A percentile compares a stretch with the other conserved stretches of the same genome.
phyloP scores from a whole-genome alignment of 2,113 vertebrate species.

The Cepphus grylle region DNA sequence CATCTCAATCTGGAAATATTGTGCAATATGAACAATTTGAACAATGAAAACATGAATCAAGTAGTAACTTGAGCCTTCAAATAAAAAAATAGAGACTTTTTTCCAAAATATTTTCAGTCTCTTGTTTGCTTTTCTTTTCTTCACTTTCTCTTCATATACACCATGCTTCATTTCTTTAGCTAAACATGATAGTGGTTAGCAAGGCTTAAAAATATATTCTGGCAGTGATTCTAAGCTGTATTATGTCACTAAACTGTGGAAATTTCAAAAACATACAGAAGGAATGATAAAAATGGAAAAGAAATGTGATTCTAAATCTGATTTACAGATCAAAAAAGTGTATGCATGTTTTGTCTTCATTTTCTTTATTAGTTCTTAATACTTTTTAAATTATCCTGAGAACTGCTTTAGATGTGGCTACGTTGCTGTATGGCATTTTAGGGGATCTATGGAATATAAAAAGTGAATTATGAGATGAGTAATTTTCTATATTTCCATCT shows the following conservation, averaged over 20 bases:
- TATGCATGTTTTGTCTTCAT: background rate
- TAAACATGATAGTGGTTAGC: background rate
- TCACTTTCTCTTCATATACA: background rate
- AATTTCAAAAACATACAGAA: background rate
- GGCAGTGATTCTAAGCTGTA: background rate
- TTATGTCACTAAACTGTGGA: background rate
- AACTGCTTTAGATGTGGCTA: background rate
- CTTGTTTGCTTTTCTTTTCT: background rate
- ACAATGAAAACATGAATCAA: background rate
- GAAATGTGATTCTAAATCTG: background rate
- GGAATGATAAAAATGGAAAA: background rate
- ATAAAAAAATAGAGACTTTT: background rate
- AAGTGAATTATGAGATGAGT: background rate
- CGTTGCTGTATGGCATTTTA: background rate
- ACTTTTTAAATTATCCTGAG: background rate
- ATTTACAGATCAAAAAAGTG: background rate
- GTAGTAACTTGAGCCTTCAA: background rate
- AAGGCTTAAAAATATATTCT: background rate
- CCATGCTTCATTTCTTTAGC: background rate
- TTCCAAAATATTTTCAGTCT: background rate
- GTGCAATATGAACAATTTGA: background rate
- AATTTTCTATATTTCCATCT: background rate
- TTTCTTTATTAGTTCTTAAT: background rate
- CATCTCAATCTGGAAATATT: background rate
- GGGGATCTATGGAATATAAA: background rate